Evolutionary conservation across 2,113 vertebrate species (phyloP), one percentile per base, ranked within the genome.

Genomic region (Tragelaphus scriptus): DNA sequence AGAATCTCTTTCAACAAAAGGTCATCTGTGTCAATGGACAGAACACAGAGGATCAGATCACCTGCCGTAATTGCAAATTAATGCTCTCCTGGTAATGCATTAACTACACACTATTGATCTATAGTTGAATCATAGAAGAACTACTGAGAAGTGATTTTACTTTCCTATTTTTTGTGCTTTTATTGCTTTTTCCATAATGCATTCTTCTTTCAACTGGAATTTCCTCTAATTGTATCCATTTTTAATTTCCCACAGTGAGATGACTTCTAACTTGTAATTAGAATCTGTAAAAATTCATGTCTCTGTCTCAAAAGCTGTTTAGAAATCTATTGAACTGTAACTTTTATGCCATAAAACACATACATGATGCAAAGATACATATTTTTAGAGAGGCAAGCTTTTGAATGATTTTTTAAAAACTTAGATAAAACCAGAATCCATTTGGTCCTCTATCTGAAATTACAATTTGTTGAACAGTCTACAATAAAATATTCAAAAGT

Each of bases 31-130:
- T 98, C 98, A 98, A 97, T 98, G 98, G 98, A 97, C 96, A 98
- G 98, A 98, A 98, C 97, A 98, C 59, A 98, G 98, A 98, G 97
- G 97, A 98, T 98, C 98, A 97, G 98, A 98, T 98, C 98, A 98
- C 98, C 98, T 98, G 98, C 15, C 55, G 97, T 99, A 98, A 99
- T 98, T 98, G 98, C 97, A 99, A 99, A 99, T 99, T 98, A 98
- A 99, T 99, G 98, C 98, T 99, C 98, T 99, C 97, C 98, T 98
- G 97, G 98, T 98, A 99, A 99, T 98, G 98, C 98, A 99, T 99
- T 98, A 99, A 99, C 98, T 98, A 98, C 97, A 98, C 93, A 95
- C 95, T 99, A 99, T 99, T 98, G 99, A 99, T 99, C 99, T 98
- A 98, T 97, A 98, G 98, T 98, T 98, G 98, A 98, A 98, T 98